These are phyloP conservation scores for Hydrocynus forskahlii DNA, from an alignment of 2,797 vertebrate species.

Conservation along the genomic window DNA sequence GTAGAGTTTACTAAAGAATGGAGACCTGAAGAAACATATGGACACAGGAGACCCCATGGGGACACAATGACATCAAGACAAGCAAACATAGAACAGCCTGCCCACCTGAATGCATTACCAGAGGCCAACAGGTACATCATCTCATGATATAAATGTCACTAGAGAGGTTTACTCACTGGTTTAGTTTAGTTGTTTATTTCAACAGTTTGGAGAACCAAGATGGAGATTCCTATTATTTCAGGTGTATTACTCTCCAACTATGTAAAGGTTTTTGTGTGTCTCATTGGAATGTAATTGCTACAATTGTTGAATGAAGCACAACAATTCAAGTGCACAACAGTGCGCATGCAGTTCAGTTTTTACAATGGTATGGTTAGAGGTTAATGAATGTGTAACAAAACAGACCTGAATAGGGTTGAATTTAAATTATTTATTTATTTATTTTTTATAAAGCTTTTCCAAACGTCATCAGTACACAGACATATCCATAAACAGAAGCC, in stretches of 20 bases:
- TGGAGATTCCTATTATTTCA: neutral
- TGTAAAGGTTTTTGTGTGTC: neutral
- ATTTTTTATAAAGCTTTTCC: no score
- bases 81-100: slow-evolving; percentile 26
- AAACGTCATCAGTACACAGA: no score
- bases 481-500: no score
- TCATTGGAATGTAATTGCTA: neutral
- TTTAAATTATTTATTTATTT: no score
- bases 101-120: slow-evolving; percentile 24
- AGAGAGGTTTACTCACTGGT: neutral
- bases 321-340: no score
- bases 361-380: no score
- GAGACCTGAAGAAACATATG: slow-evolving; percentile 23
- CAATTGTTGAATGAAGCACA: neutral
- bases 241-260: neutral
- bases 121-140: slow-evolving; percentile 57
- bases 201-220: neutral
- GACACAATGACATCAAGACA: slow-evolving; percentile 20
- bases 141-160: neutral
- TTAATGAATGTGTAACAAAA: no score
- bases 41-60: slow-evolving; percentile 15
- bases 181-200: neutral
- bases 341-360: neutral
- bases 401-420: no score
- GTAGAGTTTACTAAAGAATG: slow-evolving; percentile 5